Evolutionary conservation across 1,140 invertebrate species (phyloP).

Genomic region (Nebria ingens): DNA sequence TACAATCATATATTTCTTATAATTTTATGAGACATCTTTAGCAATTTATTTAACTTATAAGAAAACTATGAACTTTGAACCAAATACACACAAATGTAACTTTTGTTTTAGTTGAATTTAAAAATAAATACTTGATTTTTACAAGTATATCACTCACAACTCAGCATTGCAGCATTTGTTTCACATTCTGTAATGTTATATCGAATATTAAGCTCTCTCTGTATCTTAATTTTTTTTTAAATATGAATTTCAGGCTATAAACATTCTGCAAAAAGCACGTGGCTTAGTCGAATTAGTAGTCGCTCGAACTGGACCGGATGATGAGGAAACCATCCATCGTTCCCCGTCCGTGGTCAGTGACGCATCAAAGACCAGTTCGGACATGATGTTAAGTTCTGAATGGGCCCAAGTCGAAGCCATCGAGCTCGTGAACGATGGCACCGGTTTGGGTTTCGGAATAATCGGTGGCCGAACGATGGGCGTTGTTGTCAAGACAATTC

Average conservation of each 20-base stretch:
- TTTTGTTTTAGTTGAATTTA: too few relatives aligned
- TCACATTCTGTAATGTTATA: too few relatives aligned
- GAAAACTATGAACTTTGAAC: too few relatives aligned
- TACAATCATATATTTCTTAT: too few relatives aligned
- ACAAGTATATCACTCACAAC: background rate
- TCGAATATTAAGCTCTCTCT: background rate
- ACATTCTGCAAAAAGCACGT: conserved; percentile 67
- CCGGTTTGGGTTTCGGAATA: conserved; percentile 93
- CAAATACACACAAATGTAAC: too few relatives aligned
- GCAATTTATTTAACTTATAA: too few relatives aligned
- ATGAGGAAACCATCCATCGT: conserved; percentile 38
- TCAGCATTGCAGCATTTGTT: conserved; percentile 1
- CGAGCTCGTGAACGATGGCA: conserved; percentile 89
- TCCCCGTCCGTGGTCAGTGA: conserved; percentile 60
- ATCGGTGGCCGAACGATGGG: conserved; percentile 93
- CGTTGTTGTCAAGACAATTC: conserved; percentile 94
- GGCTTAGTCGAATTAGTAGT: conserved; percentile 66
- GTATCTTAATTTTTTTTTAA: background rate
- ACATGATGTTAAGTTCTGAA: conserved; percentile 74
- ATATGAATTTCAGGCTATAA: conserved; percentile 51
- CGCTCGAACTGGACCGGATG: conserved; percentile 34
- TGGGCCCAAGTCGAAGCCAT: conserved; percentile 96
- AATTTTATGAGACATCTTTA: too few relatives aligned
- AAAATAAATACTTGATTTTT: conserved; percentile 7
- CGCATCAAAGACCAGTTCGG: conserved; percentile 57